Percentiles rank a stretch among this genome's conserved stretches.
These are phyloP conservation scores for Typhlomys cinereus DNA, from an alignment of 2,113 vertebrate genomes.

Conservation along the genomic window DNA sequence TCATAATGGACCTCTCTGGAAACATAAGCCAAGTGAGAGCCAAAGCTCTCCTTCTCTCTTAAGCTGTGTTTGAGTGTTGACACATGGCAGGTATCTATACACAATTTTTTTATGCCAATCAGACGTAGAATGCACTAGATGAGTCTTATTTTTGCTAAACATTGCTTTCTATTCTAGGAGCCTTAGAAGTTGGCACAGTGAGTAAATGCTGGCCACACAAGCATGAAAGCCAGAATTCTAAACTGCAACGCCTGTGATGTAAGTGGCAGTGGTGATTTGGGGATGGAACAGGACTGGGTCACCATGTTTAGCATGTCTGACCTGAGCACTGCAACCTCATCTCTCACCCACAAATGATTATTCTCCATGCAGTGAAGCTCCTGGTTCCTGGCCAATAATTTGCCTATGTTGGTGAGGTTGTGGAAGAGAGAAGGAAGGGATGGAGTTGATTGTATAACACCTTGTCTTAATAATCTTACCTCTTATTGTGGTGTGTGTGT, in stretches of 20 bases:
- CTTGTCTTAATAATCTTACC: neutral
- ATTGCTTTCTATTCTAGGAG: neutral
- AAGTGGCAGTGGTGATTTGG: neutral
- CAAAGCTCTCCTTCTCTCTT: too few species aligned
- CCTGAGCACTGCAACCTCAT: neutral
- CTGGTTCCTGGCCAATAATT: neutral
- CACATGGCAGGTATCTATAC: too few species aligned
- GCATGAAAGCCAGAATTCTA: neutral
- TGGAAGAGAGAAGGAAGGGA: too few species aligned
- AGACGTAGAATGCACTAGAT: neutral
- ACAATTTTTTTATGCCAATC: too few species aligned
- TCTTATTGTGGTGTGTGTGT: neutral
- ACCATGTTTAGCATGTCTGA: neutral
- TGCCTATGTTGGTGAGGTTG: neutral
- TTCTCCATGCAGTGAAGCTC: fast-evolving
- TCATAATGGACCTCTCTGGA: too few species aligned
- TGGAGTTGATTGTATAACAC: too few species aligned
- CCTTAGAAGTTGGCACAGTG: neutral
- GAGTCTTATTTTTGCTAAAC: slow-evolving; percentile 25
- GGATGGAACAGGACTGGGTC: neutral
- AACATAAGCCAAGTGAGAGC: too few species aligned
- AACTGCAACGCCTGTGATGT: neutral
- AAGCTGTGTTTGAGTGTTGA: too few species aligned
- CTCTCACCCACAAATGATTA: neutral
- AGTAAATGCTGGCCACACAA: neutral